These are phyloP conservation scores for Leuciscus waleckii DNA, from an alignment of 2,797 vertebrate genomes.

Conservation along the genomic window DNA sequence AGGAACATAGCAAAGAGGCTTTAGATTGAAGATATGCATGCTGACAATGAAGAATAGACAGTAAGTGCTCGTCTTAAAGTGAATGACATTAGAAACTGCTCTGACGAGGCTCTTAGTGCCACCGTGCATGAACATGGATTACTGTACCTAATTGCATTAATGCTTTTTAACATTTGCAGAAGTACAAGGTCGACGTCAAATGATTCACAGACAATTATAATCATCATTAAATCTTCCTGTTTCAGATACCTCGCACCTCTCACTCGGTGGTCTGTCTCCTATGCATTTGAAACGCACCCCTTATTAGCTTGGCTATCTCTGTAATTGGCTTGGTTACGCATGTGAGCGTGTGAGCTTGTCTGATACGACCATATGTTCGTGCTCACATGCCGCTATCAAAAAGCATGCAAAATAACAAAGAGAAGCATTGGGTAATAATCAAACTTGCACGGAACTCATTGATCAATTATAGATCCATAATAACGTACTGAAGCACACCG, in stretches of 20 bases:
- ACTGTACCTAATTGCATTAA: constrained; percentile 40
- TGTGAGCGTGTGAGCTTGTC: constrained; percentile 62
- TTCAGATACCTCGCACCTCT: neutral
- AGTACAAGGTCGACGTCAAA: neutral
- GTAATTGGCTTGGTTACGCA: constrained; percentile 74
- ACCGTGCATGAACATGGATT: constrained; percentile 19
- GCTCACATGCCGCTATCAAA: constrained; percentile 11
- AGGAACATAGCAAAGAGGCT: constrained; percentile 47
- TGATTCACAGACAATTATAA: constrained; percentile 22
- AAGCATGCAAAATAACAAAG: constrained; percentile 50
- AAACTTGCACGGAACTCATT: constrained; percentile 48
- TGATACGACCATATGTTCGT: constrained; percentile 50
- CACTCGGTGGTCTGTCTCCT: constrained; percentile 57
- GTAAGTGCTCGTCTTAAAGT: constrained; percentile 9
- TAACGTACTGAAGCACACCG: constrained; percentile 47
- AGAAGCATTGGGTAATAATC: constrained; percentile 43
- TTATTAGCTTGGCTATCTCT: constrained; percentile 73
- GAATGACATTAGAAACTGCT: constrained; percentile 20
- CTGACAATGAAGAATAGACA: constrained; percentile 11
- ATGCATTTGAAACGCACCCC: constrained; percentile 60
- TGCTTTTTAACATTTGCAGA: constrained; percentile 12
- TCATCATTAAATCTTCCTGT: neutral
- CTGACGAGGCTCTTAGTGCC: constrained; percentile 26
- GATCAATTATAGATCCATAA: constrained; percentile 60
- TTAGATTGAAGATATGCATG: constrained; percentile 26